phyloP scores from a whole-genome alignment of 2,888 invertebrate species.

The Lampropteryx suffumata region DNA sequence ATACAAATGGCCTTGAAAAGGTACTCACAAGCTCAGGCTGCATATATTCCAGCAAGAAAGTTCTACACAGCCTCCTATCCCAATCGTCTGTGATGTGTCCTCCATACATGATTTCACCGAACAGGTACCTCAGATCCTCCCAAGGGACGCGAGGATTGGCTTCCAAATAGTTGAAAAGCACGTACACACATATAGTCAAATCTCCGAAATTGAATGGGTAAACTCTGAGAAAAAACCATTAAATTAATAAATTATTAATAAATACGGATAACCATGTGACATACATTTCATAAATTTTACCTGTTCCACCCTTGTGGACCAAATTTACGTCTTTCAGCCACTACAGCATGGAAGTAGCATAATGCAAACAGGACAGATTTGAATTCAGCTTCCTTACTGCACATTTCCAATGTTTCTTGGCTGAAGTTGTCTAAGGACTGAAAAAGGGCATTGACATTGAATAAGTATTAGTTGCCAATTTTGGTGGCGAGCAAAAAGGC shows the following conservation, averaged over 20 bases:
- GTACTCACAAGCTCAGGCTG: conserved; percentile 88
- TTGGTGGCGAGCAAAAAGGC: no score
- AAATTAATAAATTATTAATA: no score
- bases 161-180: conserved; percentile 95
- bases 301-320: conserved; percentile 97
- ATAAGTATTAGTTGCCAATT: no score
- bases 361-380: conserved; percentile 94
- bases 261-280: no score
- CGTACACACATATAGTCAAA: conserved; percentile 95
- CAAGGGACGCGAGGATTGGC: conserved; percentile 94
- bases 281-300: conserved; percentile 34
- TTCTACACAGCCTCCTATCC: conserved; percentile 94
- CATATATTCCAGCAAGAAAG: conserved; percentile 94
- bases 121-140: conserved; percentile 96
- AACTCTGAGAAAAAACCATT: conserved; percentile 66
- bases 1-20: no score
- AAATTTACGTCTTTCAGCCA: conserved; percentile 95
- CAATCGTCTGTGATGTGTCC: conserved; percentile 98
- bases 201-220: conserved; percentile 94
- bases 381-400: conserved; percentile 96
- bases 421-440: conserved; percentile 93
- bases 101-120: conserved; percentile 99
- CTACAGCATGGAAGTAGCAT: conserved; percentile 97
- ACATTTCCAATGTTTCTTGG: conserved; percentile 96
- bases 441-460: not conserved